Conservation (phyloP, 2,797 vertebrate genomes). For the Spondyliosoma cantharus region DNA sequence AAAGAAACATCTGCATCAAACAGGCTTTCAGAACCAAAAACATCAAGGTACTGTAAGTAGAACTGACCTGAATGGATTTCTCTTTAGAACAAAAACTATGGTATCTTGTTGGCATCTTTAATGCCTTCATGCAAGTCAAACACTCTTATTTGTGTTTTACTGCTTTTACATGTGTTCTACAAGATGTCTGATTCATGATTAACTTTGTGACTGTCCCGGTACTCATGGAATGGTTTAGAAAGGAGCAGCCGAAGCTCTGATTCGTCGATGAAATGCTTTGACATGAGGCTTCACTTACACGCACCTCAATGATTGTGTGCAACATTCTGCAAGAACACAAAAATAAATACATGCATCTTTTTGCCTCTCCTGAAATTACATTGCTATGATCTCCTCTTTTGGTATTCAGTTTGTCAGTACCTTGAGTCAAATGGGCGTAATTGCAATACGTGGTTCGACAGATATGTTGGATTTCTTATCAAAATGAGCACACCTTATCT, state of each 20-base stretch:
- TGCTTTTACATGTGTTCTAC: constrained; percentile 44
- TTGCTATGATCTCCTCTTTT: constrained; percentile 43
- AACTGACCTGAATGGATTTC: constrained; percentile 53
- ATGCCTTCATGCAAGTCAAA: constrained; percentile 73
- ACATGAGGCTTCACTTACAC: constrained; percentile 37
- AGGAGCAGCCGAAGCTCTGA: constrained; percentile 51
- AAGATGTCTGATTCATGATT: constrained; percentile 29
- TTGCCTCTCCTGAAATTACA: constrained; percentile 56
- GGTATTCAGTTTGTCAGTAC: constrained; percentile 71
- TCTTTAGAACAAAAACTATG: constrained; percentile 54
- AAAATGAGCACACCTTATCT: constrained; percentile 58
- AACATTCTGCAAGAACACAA: constrained; percentile 77
- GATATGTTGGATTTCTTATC: constrained; percentile 45
- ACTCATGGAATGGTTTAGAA: constrained; percentile 75
- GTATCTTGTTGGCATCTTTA: constrained; percentile 43
- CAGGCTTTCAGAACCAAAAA: constrained; percentile 57
- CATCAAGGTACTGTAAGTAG: constrained; percentile 47
- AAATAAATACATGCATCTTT: constrained; percentile 73
- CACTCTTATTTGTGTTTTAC: constrained; percentile 47
- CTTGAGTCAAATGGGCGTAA: constrained; percentile 54
- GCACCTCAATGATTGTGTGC: constrained; percentile 67
- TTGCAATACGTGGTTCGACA: constrained; percentile 49
- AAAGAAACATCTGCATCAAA: constrained; percentile 48
- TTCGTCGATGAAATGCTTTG: constrained; percentile 53
- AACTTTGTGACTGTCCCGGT: constrained; percentile 41